Evolutionary conservation across 2,797 vertebrate species (phyloP), one percentile per base, ranked within the genome.

Genomic region (Urosaurus nigricauda): DNA sequence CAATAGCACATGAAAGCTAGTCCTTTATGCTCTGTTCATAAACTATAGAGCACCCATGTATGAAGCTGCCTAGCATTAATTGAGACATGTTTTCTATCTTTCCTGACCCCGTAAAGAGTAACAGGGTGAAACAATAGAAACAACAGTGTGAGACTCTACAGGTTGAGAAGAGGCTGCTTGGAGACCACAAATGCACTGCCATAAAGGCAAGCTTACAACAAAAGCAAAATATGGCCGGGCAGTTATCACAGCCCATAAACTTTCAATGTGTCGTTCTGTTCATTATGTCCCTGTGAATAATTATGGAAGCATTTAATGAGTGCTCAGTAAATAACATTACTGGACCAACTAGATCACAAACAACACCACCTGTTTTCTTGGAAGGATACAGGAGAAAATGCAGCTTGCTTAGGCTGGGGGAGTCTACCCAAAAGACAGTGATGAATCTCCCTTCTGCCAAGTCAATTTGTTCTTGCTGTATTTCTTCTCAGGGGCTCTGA

Each of bases 211-310:
- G 86, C 86, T 81, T 82, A 60, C 79, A 63, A 82, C 40, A 63
- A 75, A 74, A 83, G 87, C 40, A 35, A 40, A 65, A 83, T 83
- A 88, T 65, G 71, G 58, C 53, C 51, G 80, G 80, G 47, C 60
- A 84, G 81, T 84, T 88, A 70, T 68, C 60, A 70, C 6, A 60
- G 40, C 35, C 68, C 63, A 73, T 89, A 51, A 58, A 88, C 3
- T 77, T 63, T 79, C 84, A 77, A 51, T 70, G 3, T 79, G 89
- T 56, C 19, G 19, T 9, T 90, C 47, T 89, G 1, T 26, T 79
- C 80, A 83, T 78, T 83, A 78, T 78, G 80, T 90, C 80, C 51
- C 89, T 51, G 63, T 87, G 85, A 90, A 87, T 83, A 90, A 83
- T 87, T 90, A 79, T 83, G 51, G 85, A 79, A 71, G 11, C 26